Percentiles rank a stretch among this genome's conserved stretches.
Evolutionary conservation across 2,113 vertebrate species (phyloP).

Genomic region (Gnathonemus longibarbis): DNA sequence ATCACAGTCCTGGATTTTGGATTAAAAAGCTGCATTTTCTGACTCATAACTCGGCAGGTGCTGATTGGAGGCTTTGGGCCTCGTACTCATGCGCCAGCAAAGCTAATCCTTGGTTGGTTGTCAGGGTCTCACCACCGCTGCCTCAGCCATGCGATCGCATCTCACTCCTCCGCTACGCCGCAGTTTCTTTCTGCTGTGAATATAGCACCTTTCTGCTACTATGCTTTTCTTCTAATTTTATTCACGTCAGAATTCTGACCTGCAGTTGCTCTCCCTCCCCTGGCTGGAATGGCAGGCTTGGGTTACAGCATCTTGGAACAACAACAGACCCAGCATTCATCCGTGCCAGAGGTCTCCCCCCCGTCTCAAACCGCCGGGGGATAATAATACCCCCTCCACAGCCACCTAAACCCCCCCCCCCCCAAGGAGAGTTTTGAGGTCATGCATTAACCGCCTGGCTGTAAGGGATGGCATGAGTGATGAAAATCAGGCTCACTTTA

Average conservation of each 20-base stretch:
- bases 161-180: not conserved
- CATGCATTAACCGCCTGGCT: not conserved
- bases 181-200: not conserved
- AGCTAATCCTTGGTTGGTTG: not conserved
- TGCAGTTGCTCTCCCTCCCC: not conserved
- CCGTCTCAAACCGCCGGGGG: not conserved
- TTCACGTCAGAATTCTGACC: not conserved
- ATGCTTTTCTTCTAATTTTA: not conserved
- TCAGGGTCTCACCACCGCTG: not conserved
- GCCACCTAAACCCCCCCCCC: not conserved
- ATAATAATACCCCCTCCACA: slow-evolving; percentile 3
- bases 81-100: not conserved
- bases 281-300: not conserved
- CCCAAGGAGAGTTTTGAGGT: not conserved
- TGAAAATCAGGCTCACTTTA: not conserved
- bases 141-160: not conserved
- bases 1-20: not conserved
- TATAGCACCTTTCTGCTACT: not conserved
- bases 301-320: not conserved
- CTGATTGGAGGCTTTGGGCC: not conserved
- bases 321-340: slow-evolving; percentile 5
- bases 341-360: not conserved
- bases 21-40: not conserved
- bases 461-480: not conserved
- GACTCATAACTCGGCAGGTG: not conserved